These are phyloP conservation scores for Ceratitis capitata DNA, from an alignment of 1,140 invertebrate genomes.

Conservation along the genomic window DNA sequence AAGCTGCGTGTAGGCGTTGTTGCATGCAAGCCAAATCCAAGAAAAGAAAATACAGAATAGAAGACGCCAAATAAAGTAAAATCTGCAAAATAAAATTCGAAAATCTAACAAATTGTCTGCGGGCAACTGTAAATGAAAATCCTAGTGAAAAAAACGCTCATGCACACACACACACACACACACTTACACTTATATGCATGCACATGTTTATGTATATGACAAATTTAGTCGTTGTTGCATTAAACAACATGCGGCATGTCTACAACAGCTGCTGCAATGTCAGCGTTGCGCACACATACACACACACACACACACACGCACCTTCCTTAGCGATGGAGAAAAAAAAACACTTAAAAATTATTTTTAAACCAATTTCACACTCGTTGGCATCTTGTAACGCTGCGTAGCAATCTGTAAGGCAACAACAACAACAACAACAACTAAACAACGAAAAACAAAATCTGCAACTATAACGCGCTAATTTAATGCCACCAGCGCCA, in stretches of 20 bases:
- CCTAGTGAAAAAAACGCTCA: neutral
- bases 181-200: neutral
- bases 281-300: neutral
- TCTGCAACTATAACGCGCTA: neutral
- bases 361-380: constrained; percentile 44
- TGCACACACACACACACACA: neutral
- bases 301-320: neutral
- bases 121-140: neutral
- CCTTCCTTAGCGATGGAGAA: no score
- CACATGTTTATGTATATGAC: neutral
- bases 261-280: neutral
- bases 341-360: neutral
- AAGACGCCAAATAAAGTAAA: neutral
- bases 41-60: neutral
- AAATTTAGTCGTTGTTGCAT: neutral
- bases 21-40: neutral
- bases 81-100: neutral
- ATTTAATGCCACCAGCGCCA: constrained; percentile 13
- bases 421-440: neutral
- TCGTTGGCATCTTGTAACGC: constrained; percentile 41
- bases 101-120: constrained; percentile 5
- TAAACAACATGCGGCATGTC: neutral
- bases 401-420: neutral
- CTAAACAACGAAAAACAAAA: neutral
- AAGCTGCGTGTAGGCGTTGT: constrained; percentile 17